Evolutionary conservation across 2,888 invertebrate species (phyloP).

Genomic region (Meghimatium bilineatum): DNA sequence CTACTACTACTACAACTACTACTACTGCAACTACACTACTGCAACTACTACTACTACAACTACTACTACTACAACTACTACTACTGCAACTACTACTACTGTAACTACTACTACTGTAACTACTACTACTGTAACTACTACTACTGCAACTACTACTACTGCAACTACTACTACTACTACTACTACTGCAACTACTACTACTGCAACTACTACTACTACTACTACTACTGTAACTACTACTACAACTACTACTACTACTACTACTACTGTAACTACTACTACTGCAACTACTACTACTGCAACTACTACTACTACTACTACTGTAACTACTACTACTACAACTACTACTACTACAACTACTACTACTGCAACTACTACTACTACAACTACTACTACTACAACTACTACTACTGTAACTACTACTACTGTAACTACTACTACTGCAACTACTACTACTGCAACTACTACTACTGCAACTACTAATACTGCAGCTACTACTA

Average conservation of each 20-base stretch:
- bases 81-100: constrained; percentile 1
- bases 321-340: not conserved
- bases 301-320: constrained; percentile 17
- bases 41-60: constrained; percentile 8
- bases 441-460: not conserved
- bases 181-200: constrained; percentile 33
- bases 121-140: not conserved
- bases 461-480: not conserved
- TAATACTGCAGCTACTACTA: not conserved
- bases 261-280: constrained; percentile 16
- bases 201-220: constrained; percentile 24
- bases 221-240: too few relatives aligned
- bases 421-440: too few relatives aligned
- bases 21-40: not conserved
- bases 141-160: not conserved
- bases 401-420: too few relatives aligned
- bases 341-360: not conserved
- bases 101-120: not conserved
- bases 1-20: not conserved
- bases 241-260: too few relatives aligned
- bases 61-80: not conserved
- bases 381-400: not conserved
- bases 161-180: constrained; percentile 12
- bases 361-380: too few relatives aligned
- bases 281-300: not conserved